Base-by-base conservation (phyloP, 2,797 vertebrate species). In the Cygnus olor region DNA sequence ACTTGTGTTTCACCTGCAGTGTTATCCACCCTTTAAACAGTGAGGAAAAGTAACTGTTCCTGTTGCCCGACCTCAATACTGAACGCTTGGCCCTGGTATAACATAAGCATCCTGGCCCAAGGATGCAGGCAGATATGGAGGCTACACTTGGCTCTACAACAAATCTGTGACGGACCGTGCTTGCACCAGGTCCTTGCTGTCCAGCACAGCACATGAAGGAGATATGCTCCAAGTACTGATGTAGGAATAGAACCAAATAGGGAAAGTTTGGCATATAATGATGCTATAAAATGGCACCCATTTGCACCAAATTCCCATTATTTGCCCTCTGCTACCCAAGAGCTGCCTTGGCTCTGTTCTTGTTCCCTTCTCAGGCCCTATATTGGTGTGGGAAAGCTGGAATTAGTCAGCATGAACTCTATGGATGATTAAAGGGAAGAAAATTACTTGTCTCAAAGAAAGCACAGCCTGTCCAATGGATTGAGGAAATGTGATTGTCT, bases 341-440 rank as follows among this genome's bases (percentile, higher is more conserved):
- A 95, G 61, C 84, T 88, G 76, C 63, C 57, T 85, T 65, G 30
- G 54, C 38, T 94, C 56, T 36, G 51, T 80, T 93, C 89, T 30
- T 21, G 11, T 66, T 94, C 69, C n/a, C 40, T 89, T 56, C 79
- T 93, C 78, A 93, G 65, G 61, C 42, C 47, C 88, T 94, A n/a
- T 60, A 89, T 90, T 78, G 65, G 90, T 88, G 93, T 65, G 69
- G 94, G 84, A 95, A 95, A 94, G 84, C 86, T 92, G 81, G 96
- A 95, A 96, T 95, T 96, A 96, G 94, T 93, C 95, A 96, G 96
- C 90, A 87, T 88, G 93, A 94, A 95, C 90, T 95, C 79, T 53
- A 42, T 5, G 3, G 95, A 92, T 95, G 86, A 97, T 96, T 96
- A 96, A 96, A 95, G 90, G 84, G 88, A 96, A 96, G 93, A 95